phyloP scores from a whole-genome alignment of 2,113 vertebrate species.

The Anarrhichthys ocellatus region DNA sequence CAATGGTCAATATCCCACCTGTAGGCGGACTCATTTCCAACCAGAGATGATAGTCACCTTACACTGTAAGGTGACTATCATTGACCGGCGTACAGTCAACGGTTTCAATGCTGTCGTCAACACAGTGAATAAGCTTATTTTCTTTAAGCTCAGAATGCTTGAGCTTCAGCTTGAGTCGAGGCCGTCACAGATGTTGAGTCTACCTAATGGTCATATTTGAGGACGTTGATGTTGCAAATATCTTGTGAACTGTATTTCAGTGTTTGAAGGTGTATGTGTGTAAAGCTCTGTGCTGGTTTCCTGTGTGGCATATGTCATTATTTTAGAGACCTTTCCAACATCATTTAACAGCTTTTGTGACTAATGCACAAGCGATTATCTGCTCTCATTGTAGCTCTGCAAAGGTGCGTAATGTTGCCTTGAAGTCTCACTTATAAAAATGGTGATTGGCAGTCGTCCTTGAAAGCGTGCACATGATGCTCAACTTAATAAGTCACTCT shows the following conservation, averaged over 20 bases:
- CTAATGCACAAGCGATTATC: constrained; percentile 42
- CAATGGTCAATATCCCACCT: too few species aligned
- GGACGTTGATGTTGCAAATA: background rate
- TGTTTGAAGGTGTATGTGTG: background rate
- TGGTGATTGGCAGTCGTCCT: constrained; percentile 4
- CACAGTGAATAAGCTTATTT: background rate
- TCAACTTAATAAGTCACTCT: constrained; percentile 33
- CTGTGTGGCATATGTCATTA: background rate
- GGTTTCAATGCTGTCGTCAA: background rate
- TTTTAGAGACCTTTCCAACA: constrained; percentile 25
- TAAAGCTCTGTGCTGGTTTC: background rate
- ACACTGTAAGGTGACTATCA: too few species aligned
- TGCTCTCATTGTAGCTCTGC: constrained; percentile 35
- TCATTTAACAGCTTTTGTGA: constrained; percentile 46
- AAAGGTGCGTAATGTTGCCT: constrained; percentile 43
- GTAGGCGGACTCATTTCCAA: too few species aligned
- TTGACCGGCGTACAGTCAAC: background rate
- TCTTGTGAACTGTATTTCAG: background rate
- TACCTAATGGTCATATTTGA: background rate
- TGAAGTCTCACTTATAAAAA: constrained; percentile 43
- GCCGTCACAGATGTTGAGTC: background rate
- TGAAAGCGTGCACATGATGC: constrained; percentile 12
- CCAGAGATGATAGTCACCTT: too few species aligned
- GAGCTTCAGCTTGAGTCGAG: background rate
- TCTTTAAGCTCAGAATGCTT: background rate